Base-by-base conservation (phyloP, 1,140 invertebrate genomes). In the Temnothorax curvispinosus region DNA sequence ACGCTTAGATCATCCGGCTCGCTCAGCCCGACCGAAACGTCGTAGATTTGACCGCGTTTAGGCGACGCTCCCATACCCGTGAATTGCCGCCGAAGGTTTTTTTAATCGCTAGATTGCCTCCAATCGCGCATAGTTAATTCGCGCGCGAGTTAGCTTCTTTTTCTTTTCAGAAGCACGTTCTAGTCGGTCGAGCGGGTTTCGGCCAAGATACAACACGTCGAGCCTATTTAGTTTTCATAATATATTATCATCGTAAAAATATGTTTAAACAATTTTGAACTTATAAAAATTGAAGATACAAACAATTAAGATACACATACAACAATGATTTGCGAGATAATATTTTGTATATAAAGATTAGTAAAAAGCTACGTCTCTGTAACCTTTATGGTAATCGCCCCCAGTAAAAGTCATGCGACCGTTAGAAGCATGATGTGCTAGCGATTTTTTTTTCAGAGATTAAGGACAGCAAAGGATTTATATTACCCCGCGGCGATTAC, bases 1-100 rank as follows among this genome's bases (percentile, higher is more conserved):
- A 91, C 92, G 93, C 92, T 94, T 94, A 94, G 93, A 94, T 95
- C 93, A 94, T 94, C 78, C 93, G 92, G 91, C 91, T 92, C 86
- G 80, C 64, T 91, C 90, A 77, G 78, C 44, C 75, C 56, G 86
- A 85, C 88, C 89, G 74, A 90, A 82, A 87, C 74, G 74, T 64
- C 90, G 81, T 65, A 60, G 90, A 86, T 90, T 87, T 88, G 88
- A 90, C 89, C 80, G 80, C 69, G 69, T 84, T 84, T 84, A 84
- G 80, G 80, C 80, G 80, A 74, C 69, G 54, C 69, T 84, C 69
- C 13, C 80, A 75, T 21, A 21, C 52, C 80, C 80, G 69, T 84
- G 67, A 84, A 84, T 84, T 84, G 80, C 69, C 69, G 69, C 11
- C 80, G 80, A 84, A 84, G 80, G 80, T 18, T 84, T 75, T 84